Base-by-base conservation (phyloP, 2,797 vertebrate genomes). In the Danio tinwini region DNA sequence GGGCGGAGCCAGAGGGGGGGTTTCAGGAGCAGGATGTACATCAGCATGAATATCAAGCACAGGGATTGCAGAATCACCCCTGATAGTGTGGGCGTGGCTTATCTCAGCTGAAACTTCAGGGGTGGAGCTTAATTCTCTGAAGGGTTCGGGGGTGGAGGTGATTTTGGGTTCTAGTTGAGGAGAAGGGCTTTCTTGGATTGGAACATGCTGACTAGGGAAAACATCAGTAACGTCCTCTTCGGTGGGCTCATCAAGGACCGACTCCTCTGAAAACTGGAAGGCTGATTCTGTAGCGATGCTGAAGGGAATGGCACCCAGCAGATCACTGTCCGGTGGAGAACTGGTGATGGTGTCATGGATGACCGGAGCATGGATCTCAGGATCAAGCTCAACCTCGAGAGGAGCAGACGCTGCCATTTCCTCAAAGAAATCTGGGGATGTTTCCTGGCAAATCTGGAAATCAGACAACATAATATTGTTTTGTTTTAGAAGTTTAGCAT, bases 401-500 rank as follows among this genome's bases (percentile, higher is more conserved):
- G 68, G 79, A 65, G 12, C 80, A 13, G 81, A 59, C 0, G 82
- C 82, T 17, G 86, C 10, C 17, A 89, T 88, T 49, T 91, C 90
- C 65, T 91, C 86, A 7, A 88, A 87, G 42, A 90, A 85, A 16
- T 88, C 93, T 72, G 91, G 91, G 45, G 90, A 86, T 0, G 92
- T 93, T 87, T 94, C 93, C 76, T 94, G 94, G 87, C 93, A 94
- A 71, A 94, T 88, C 94, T 94, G 45, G 16, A 81, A 52, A 68
- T 58, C 11, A 11, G 40, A 47, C 17, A 65, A 53, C 16, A 76
- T 47, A 62, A 58, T 12, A 40, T 5, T 73, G 5, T 76, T 16
- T 21, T 50, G 37, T 44, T 68, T 53, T 6, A 59, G 14, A 10
- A 56, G 19, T 44, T 44, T 55, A 7, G 13, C 39, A 55, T 71